Percentiles rank a stretch among this genome's conserved stretches.
These are phyloP conservation scores for Muscicapa striata DNA, from an alignment of 2,797 vertebrate species.

Conservation along the genomic window DNA sequence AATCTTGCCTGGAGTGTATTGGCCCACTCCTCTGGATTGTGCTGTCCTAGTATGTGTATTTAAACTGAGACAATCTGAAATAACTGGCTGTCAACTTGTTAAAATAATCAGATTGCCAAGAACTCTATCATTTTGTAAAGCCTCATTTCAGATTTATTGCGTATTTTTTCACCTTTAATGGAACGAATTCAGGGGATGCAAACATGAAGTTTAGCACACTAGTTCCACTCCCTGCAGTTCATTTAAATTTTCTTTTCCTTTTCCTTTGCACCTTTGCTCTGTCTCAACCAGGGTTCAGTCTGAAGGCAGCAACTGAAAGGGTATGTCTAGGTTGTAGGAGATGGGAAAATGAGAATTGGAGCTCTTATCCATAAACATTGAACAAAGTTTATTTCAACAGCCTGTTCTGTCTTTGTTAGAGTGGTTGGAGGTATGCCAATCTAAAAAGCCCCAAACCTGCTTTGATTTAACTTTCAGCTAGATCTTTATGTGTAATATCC, in stretches of 20 bases:
- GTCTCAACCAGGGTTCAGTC: neutral
- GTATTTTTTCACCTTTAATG: neutral
- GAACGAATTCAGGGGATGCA: neutral
- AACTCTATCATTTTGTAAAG: neutral
- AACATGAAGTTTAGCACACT: neutral
- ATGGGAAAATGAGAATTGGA: neutral
- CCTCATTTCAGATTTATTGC: neutral
- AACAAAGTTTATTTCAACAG: conserved; percentile 2
- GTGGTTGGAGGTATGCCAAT: neutral
- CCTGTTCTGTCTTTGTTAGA: neutral
- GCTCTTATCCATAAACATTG: neutral
- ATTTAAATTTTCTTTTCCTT: neutral
- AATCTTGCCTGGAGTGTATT: neutral
- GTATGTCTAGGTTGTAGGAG: neutral
- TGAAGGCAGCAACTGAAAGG: neutral
- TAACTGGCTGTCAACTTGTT: neutral
- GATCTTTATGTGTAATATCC: neutral
- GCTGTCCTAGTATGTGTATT: neutral
- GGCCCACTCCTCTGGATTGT: neutral
- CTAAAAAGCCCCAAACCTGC: neutral
- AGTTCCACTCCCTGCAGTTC: neutral
- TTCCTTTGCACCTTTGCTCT: neutral
- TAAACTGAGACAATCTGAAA: neutral
- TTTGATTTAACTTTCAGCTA: neutral
- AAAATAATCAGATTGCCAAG: conserved; percentile 11